Conservation (phyloP, 2,888 invertebrate genomes). For the Dynastes grantii region DNA sequence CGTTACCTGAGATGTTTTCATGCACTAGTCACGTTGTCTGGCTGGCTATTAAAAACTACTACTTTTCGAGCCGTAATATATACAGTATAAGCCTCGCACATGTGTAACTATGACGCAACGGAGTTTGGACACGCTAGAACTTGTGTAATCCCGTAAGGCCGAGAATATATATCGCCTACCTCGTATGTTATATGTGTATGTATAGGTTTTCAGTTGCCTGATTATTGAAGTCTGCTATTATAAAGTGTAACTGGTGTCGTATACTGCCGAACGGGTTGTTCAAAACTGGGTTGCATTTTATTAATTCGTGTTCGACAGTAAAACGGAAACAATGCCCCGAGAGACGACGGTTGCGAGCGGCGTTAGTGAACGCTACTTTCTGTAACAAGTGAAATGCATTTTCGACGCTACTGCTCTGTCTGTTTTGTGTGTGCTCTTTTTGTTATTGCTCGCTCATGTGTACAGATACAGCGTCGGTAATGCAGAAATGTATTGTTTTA, state of each 20-base stretch:
- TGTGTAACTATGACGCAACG: too few relatives aligned
- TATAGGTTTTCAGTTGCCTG: background rate
- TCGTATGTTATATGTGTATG: too few relatives aligned
- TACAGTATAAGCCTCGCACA: too few relatives aligned
- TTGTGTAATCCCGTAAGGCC: too few relatives aligned
- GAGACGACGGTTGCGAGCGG: background rate
- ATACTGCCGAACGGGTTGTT: slow-evolving; percentile 10
- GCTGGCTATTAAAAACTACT: too few relatives aligned
- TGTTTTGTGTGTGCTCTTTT: background rate
- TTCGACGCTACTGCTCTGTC: background rate
- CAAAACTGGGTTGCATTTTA: slow-evolving; percentile 19
- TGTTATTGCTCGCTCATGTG: background rate
- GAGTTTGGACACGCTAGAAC: too few relatives aligned
- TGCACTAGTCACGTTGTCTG: too few relatives aligned
- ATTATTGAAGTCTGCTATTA: slow-evolving; percentile 18
- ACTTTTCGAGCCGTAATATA: too few relatives aligned
- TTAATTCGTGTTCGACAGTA: slow-evolving; percentile 17
- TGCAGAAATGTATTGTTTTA: slow-evolving; percentile 1
- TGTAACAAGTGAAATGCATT: slow-evolving; percentile 4
- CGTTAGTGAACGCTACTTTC: background rate
- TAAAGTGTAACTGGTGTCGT: slow-evolving; percentile 1
- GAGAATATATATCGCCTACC: too few relatives aligned
- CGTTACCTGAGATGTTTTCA: too few relatives aligned
- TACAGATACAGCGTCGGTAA: background rate
- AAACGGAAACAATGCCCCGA: slow-evolving; percentile 18